Percentiles rank a stretch among this genome's conserved stretches.
phyloP scores from a whole-genome alignment of 2,113 vertebrate species.

The Mionectes macconnelli region DNA sequence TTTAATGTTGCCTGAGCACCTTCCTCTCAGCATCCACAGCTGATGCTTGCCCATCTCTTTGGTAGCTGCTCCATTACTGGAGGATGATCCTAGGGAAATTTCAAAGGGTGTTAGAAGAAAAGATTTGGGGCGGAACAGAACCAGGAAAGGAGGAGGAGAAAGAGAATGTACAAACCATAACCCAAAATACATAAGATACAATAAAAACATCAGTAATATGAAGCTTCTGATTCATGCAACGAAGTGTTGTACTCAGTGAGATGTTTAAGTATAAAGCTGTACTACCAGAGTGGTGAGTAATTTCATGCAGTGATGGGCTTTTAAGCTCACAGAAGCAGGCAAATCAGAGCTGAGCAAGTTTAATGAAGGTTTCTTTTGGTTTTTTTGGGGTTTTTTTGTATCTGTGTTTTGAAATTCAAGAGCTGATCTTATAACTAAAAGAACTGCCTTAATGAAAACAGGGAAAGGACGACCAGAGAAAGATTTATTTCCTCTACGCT shows the following conservation, averaged over 20 bases:
- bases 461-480: not conserved
- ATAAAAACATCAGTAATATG: not conserved
- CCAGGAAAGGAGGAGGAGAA: not conserved
- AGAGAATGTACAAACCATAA: not conserved
- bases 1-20: not conserved
- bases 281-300: not conserved
- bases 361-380: not conserved
- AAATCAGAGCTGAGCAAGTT: not conserved
- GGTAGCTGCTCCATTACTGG: not conserved
- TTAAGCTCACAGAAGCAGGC: not conserved
- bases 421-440: not conserved
- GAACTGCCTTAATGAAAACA: not conserved
- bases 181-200: not conserved
- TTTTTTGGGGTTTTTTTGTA: not conserved
- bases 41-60: not conserved
- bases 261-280: not conserved
- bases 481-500: constrained; percentile 31
- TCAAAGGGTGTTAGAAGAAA: not conserved
- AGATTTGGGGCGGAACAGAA: not conserved
- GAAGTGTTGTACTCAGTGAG: not conserved
- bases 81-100: not conserved
- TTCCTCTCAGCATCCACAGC: not conserved
- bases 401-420: not conserved
- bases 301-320: not conserved
- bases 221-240: not conserved